Base-by-base conservation (phyloP, 2,888 invertebrate genomes). In the Timema cristinae region DNA sequence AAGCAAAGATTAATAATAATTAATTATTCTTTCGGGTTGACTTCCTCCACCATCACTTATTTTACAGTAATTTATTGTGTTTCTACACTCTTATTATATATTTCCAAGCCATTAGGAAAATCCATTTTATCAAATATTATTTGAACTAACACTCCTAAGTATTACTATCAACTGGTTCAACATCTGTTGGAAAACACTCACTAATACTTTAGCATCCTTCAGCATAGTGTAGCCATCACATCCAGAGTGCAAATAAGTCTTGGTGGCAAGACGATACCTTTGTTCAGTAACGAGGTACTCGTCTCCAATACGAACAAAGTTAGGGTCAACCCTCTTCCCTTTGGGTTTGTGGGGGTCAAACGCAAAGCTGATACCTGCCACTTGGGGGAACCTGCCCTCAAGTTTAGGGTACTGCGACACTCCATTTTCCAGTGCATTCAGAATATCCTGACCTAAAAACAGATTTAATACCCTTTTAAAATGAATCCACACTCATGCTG, bases 381-480 rank as follows among this genome's bases (percentile, higher is more conserved):
- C 90, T 84, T 95, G 95, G 0, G 94, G 94, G 80, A 96, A 96
- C 76, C 95, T 82, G 0, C 95, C 95, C 81, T 95, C 95, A 48
- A 95, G 82, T 78, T 91, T 92, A 0, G 96, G 96, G 81, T 93
- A 95, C 80, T 91, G 90, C 74, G 88, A 89, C 49, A 96, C 95
- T 0, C 92, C 87, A 80, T 96, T 96, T 82, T 96, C 96, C 71
- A 96, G 80, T 0, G 90, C 90, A 71, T 87, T 85, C 76, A 93
- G 81, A 16, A 95, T 80, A 73, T 87, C 86, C 63, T 86, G 82
- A 0, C 95, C 89, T 87, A 48, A 0, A 32, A 32, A 32, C 32
- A 1, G 4, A 32, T 32, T 32, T 32, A 32, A 32, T 32, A 32
- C 32, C 32, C 32, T 32, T 32, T 32, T 32, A 32, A 32, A 32